Evolutionary conservation across 1,140 invertebrate species (phyloP).

Genomic region (Trichomalopsis sarcophagae): DNA sequence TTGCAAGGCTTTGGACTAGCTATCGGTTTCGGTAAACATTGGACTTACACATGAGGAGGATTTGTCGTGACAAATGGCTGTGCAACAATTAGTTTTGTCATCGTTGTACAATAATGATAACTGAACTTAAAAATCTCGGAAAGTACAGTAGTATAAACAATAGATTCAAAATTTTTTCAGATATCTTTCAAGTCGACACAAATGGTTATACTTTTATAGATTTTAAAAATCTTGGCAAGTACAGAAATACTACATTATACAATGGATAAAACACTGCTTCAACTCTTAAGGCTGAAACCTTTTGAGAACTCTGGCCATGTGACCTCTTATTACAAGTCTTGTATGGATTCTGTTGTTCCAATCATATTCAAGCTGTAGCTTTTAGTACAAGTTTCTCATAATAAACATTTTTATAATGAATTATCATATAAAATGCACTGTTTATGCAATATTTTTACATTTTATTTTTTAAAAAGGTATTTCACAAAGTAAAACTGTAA

Average conservation of each 20-base stretch:
- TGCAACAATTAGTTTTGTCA: neutral
- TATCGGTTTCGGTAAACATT: neutral
- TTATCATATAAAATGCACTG: neutral
- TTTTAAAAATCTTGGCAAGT: no score
- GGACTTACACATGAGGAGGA: neutral
- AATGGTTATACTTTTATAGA: no score
- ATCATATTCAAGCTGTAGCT: neutral
- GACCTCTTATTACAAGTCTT: neutral
- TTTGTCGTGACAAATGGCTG: neutral
- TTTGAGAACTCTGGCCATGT: conserved; percentile 19
- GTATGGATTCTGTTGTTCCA: conserved; percentile 33
- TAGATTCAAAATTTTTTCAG: no score
- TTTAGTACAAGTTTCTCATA: neutral
- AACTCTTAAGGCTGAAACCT: conserved; percentile 33
- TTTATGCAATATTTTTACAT: neutral
- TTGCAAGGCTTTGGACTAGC: neutral
- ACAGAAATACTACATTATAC: no score
- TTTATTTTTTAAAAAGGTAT: no score
- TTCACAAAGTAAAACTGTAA: no score
- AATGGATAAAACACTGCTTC: neutral
- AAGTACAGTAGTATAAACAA: no score
- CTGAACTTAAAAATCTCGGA: no score
- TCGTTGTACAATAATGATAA: no score
- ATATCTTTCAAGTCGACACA: neutral
- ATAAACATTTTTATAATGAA: neutral